Percentiles rank a stretch among this genome's conserved stretches.
Evolutionary conservation across 2,113 vertebrate species (phyloP).

Genomic region (Tragelaphus scriptus): DNA sequence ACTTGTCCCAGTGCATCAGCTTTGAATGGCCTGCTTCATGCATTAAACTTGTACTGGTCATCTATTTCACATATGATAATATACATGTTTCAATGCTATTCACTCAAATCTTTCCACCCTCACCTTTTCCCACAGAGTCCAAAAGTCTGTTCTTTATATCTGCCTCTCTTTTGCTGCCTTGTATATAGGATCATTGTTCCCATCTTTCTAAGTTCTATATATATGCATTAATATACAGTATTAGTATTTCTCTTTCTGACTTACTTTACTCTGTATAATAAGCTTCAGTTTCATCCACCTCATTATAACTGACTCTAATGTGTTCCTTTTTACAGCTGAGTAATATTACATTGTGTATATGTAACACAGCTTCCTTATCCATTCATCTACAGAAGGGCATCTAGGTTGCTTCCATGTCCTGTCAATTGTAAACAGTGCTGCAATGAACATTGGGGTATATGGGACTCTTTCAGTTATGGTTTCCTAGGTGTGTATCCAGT

Average conservation of each 20-base stretch:
- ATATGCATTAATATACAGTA: not conserved
- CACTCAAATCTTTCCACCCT: not conserved
- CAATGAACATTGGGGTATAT: not conserved
- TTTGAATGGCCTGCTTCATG: not conserved
- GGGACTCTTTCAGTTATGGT: not conserved
- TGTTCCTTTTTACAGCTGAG: rapidly evolving
- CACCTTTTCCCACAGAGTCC: not conserved
- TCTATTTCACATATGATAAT: not conserved
- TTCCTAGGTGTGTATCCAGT: not conserved
- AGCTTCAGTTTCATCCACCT: not conserved
- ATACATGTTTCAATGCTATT: not conserved
- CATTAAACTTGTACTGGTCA: not conserved
- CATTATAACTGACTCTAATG: not conserved
- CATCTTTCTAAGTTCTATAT: not conserved
- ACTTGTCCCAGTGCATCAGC: not conserved
- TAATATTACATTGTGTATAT: not conserved
- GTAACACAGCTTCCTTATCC: not conserved
- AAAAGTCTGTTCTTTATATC: not conserved
- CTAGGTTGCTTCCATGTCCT: not conserved
- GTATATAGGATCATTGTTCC: not conserved
- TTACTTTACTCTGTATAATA: not conserved
- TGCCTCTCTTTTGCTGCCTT: not conserved
- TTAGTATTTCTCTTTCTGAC: not conserved
- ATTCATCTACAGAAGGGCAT: not conserved
- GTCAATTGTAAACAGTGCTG: not conserved